Conservation (phyloP, 2,888 invertebrate species). For the Nebria brevicollis region DNA sequence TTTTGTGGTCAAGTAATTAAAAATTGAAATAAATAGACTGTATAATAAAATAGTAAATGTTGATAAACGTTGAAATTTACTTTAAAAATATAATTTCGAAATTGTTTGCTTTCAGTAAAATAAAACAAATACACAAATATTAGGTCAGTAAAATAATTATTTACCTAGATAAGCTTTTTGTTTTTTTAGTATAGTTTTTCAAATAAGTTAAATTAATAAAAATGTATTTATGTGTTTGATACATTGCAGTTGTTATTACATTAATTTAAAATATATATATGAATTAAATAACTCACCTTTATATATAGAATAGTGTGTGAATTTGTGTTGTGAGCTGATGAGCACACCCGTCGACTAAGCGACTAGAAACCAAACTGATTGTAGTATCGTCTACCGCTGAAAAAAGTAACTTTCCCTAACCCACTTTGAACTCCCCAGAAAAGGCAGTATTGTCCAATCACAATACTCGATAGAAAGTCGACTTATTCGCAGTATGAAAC, state of each 20-base stretch:
- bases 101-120: no score
- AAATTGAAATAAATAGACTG: no score
- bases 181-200: no score
- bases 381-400: conserved; percentile 26
- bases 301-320: background rate
- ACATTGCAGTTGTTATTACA: background rate
- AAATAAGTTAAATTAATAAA: no score
- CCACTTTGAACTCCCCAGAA: conserved; percentile 28
- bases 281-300: conserved; percentile 7
- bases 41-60: no score
- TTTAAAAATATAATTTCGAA: no score
- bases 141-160: no score
- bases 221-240: no score
- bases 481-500: conserved; percentile 15
- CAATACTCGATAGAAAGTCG: conserved; percentile 14
- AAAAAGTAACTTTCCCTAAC: conserved; percentile 44
- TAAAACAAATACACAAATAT: no score
- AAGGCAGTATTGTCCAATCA: conserved; percentile 27
- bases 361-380: conserved; percentile 24
- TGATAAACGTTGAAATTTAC: no score
- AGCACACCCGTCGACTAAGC: conserved; percentile 13
- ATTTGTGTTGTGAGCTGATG: background rate
- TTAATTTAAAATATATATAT: background rate
- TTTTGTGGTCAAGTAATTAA: no score
- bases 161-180: no score